Evolutionary conservation across 2,888 invertebrate genomes (phyloP), one percentile per base, ranked within the genome.

Genomic region (Synergus umbraculus): DNA sequence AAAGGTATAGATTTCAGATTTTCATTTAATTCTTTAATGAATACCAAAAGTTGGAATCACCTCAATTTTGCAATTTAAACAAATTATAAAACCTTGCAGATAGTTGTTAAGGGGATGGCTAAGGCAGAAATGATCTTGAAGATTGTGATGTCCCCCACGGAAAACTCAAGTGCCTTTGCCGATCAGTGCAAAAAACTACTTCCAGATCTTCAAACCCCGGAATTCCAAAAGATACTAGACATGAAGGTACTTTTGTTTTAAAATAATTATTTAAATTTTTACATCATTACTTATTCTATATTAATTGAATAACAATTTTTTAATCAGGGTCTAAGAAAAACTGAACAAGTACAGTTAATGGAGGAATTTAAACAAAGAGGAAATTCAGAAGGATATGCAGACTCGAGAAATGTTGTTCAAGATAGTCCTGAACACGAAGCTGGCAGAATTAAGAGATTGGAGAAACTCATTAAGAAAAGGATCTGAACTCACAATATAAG

Each of bases 101-200:
- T 95, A 44, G 97, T 97, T 0, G 95, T 96, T 0, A 96, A 96
- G 93, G 94, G 98, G 54, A 99, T 99, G 98, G 98, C 97, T 0
- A 97, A 97, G 89, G 99, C 99, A 0, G 99, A 99, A 92, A 98
- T 99, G 98, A 97, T 99, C 60, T 93, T 99, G n/a, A 99, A 99
- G 93, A 94, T 99, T 46, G 98, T 99, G 0, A 99, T 99, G 99
- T 97, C 98, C 0, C 98, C 98, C 0, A 93, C 96, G 22, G 97
- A 98, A 85, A 95, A 96, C 29, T 92, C 95, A 0, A 95, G 96
- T 66, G 95, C 96, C 0, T 97, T 99, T 89, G 96, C 98, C 0
- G 96, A 96, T 67, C 98, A 98, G 90, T 98, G 97, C 89, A 94
- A 96, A 76, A 97, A 98, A 90, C 92, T 99, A 13, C 92, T 99